These are phyloP conservation scores for Perca flavescens DNA, from an alignment of 2,113 vertebrate species.

Conservation along the genomic window DNA sequence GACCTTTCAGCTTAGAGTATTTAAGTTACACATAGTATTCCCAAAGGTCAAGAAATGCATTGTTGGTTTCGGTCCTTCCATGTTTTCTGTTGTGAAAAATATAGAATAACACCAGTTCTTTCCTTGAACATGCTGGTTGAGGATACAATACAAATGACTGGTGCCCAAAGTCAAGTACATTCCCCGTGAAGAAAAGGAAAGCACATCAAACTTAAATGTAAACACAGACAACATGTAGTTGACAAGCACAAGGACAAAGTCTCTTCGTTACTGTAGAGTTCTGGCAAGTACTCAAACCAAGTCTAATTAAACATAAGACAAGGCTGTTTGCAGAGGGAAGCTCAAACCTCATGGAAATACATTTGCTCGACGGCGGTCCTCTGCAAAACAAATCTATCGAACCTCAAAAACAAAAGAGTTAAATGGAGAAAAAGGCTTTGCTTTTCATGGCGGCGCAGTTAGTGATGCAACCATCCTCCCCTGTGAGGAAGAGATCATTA, in stretches of 20 bases:
- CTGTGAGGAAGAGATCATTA: conserved; percentile 35
- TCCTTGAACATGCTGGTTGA: conserved; percentile 23
- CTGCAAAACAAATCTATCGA: conserved; percentile 49
- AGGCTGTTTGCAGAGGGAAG: conserved; percentile 42
- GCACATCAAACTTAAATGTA: conserved; percentile 43
- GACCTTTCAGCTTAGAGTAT: neutral
- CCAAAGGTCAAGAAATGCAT: neutral
- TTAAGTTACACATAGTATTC: neutral
- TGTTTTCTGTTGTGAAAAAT: conserved; percentile 18
- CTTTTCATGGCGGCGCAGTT: conserved; percentile 7
- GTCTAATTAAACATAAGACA: conserved; percentile 38
- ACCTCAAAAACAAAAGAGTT: conserved; percentile 53
- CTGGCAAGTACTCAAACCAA: conserved; percentile 45
- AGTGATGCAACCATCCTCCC: conserved; percentile 12
- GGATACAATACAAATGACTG: conserved; percentile 29
- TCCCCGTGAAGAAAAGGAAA: conserved; percentile 60
- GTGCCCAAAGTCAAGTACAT: conserved; percentile 56
- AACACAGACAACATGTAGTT: conserved; percentile 25
- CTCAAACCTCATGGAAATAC: conserved; percentile 28
- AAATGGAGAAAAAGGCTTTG: conserved; percentile 19
- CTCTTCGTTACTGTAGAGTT: conserved; percentile 40
- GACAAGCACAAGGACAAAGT: conserved; percentile 27
- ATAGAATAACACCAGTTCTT: neutral
- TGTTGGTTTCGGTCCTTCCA: conserved; percentile 5
- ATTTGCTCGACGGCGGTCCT: conserved; percentile 33